Percentiles rank a stretch among this genome's conserved stretches.
Conservation (phyloP, 2,888 invertebrate species). For the Drosophila ezoana region DNA sequence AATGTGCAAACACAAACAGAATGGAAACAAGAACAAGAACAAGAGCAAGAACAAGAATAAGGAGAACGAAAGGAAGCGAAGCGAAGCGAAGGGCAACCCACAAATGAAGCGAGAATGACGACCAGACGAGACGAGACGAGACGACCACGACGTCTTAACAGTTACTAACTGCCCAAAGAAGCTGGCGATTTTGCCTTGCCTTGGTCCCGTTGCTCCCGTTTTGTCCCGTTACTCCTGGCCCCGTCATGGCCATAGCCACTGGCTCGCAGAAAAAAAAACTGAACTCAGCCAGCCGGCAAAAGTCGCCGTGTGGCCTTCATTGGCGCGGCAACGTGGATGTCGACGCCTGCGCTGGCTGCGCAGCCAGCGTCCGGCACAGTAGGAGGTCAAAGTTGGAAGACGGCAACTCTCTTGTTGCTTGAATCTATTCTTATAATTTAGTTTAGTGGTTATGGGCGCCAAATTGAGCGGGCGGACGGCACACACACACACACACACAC, state of each 20-base stretch:
- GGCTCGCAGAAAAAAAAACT: slow-evolving; percentile 26
- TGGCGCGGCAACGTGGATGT: slow-evolving; percentile 29
- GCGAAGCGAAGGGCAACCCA: slow-evolving; percentile 25
- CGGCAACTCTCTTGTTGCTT: slow-evolving; percentile 28
- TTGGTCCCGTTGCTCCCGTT: not conserved
- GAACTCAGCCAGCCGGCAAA: slow-evolving; percentile 68
- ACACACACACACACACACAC: slow-evolving; percentile 1
- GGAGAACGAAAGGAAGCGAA: slow-evolving; percentile 6
- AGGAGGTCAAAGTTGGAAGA: slow-evolving; percentile 47
- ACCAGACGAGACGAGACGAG: too few species aligned
- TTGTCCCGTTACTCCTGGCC: not conserved
- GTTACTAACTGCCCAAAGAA: slow-evolving; percentile 82
- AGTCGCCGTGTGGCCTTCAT: slow-evolving; percentile 76
- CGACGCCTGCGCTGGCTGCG: slow-evolving; percentile 21
- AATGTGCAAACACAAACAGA: slow-evolving; percentile 41
- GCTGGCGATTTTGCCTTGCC: slow-evolving; percentile 68
- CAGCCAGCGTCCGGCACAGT: slow-evolving; percentile 28
- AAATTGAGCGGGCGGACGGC: slow-evolving; percentile 53
- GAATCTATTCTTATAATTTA: slow-evolving; percentile 64
- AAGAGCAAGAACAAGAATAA: slow-evolving; percentile 1
- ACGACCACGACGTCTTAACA: slow-evolving; percentile 82
- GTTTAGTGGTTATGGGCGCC: slow-evolving; percentile 51
- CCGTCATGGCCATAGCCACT: not conserved
- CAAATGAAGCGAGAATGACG: slow-evolving; percentile 49
- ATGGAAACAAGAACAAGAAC: slow-evolving; percentile 3